These are phyloP conservation scores for Carettochelys insculpta DNA, from an alignment of 2,113 vertebrate species.

Conservation along the genomic window DNA sequence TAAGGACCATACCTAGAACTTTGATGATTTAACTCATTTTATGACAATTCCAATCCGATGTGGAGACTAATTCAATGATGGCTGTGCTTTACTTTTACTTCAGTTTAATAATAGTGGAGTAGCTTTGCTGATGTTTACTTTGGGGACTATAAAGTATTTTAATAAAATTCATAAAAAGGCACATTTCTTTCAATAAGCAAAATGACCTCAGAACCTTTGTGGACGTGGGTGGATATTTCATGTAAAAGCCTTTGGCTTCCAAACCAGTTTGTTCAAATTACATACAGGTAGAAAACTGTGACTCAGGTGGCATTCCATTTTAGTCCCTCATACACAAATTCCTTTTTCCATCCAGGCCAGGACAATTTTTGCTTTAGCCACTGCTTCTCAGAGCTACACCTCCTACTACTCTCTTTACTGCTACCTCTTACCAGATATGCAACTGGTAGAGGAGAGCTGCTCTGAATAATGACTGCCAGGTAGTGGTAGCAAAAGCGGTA, in stretches of 20 bases:
- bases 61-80: too few relatives aligned
- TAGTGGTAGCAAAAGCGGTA: too few relatives aligned
- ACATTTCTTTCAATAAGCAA: neutral
- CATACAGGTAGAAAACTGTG: neutral
- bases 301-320: neutral
- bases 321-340: neutral
- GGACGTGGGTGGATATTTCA: neutral
- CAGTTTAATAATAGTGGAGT: neutral
- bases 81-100: neutral
- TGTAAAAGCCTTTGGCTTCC: neutral
- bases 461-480: too few relatives aligned
- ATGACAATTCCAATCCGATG: neutral
- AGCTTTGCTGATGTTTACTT: neutral
- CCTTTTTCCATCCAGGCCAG: neutral
- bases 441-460: neutral
- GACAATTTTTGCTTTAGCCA: neutral
- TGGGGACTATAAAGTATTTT: neutral
- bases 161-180: neutral
- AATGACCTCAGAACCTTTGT: neutral
- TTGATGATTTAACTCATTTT: too few relatives aligned
- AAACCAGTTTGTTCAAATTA: neutral
- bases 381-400: neutral
- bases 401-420: neutral
- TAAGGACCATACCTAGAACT: too few relatives aligned
- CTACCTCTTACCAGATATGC: neutral